phyloP scores from a whole-genome alignment of 2,888 invertebrate species.

The Brachylomia viminalis region DNA sequence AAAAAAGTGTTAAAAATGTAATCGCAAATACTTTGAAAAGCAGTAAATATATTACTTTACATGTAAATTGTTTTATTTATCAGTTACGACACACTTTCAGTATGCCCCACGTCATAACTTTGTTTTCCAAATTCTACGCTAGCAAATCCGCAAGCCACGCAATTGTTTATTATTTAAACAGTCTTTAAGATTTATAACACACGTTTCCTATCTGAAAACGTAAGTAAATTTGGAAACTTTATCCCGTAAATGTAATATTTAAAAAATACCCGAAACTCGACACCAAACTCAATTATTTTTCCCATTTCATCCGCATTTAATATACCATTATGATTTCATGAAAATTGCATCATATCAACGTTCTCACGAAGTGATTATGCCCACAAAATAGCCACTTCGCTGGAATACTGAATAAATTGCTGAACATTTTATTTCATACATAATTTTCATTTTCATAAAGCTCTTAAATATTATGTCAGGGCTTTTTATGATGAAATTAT shows the following conservation, averaged over 20 bases:
- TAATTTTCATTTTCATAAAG: slow-evolving; percentile 51
- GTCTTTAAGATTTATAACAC: too few species aligned
- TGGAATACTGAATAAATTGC: slow-evolving; percentile 57
- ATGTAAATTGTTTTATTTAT: too few species aligned
- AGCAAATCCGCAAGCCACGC: neutral
- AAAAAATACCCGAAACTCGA: neutral
- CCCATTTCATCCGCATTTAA: slow-evolving; percentile 43
- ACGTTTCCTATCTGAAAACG: neutral
- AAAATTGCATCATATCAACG: slow-evolving; percentile 50
- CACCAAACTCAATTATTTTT: slow-evolving; percentile 28
- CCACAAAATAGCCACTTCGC: slow-evolving; percentile 50
- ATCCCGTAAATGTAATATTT: neutral
- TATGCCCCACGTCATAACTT: too few species aligned
- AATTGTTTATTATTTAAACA: neutral
- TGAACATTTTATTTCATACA: slow-evolving; percentile 56
- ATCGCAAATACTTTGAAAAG: too few species aligned
- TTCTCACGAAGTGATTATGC: slow-evolving; percentile 57
- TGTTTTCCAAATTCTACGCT: too few species aligned
- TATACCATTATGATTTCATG: slow-evolving; percentile 50
- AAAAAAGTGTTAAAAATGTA: too few species aligned
- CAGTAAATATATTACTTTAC: too few species aligned
- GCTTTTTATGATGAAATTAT: slow-evolving; percentile 10
- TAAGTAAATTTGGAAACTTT: neutral
- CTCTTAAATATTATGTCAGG: slow-evolving; percentile 20
- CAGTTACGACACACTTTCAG: too few species aligned